Conservation (phyloP, 2,113 vertebrate species). For the Drymodes brunneopygia region DNA sequence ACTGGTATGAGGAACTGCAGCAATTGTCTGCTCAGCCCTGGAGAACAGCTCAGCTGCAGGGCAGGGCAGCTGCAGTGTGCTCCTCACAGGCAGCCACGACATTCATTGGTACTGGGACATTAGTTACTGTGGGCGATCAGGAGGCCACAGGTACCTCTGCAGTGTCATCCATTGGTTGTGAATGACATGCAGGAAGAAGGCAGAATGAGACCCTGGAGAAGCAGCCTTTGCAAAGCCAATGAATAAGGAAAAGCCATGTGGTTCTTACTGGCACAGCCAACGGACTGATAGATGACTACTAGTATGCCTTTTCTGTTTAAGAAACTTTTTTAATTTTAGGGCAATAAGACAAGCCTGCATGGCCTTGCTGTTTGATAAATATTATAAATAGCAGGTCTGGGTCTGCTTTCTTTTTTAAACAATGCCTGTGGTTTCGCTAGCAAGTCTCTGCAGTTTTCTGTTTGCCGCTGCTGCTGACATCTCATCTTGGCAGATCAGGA, state of each 20-base stretch:
- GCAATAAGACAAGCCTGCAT: background rate
- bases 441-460: background rate
- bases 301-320: background rate
- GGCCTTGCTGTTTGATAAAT: background rate
- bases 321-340: background rate
- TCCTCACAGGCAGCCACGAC: background rate
- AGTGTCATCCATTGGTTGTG: background rate
- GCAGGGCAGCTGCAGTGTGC: background rate
- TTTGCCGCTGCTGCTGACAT: background rate
- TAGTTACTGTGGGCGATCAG: background rate
- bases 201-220: background rate
- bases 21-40: background rate
- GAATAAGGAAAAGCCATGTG: rapidly evolving
- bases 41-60: background rate
- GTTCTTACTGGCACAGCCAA: background rate
- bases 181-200: background rate
- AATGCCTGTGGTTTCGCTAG: background rate
- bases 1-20: background rate
- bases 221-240: background rate
- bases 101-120: background rate
- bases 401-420: background rate
- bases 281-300: background rate
- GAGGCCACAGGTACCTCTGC: background rate
- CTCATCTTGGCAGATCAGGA: background rate
- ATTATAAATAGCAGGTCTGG: background rate